Conservation (phyloP, 2,113 vertebrate species). For the Albula goreensis region DNA sequence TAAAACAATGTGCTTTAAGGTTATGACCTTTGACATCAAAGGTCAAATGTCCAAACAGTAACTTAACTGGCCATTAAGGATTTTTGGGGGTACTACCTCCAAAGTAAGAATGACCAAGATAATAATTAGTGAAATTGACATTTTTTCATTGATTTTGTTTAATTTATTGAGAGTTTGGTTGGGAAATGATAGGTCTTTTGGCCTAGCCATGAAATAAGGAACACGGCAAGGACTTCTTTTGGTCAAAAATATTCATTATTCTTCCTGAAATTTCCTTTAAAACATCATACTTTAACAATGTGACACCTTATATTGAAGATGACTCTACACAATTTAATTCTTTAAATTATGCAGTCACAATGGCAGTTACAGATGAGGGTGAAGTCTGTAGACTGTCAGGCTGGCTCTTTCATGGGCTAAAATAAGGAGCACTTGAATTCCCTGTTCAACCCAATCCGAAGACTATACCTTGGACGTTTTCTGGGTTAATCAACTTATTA, state of each 20-base stretch:
- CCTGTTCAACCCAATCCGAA: background rate
- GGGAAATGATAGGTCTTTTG: background rate
- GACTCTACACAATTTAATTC: too few species aligned
- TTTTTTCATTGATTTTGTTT: background rate
- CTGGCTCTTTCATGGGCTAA: background rate
- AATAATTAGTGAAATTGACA: background rate
- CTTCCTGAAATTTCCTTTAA: too few species aligned
- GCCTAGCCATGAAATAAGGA: background rate
- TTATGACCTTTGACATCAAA: background rate
- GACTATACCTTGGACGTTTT: too few species aligned
- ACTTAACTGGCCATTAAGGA: too few species aligned
- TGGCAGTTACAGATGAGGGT: too few species aligned
- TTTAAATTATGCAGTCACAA: too few species aligned
- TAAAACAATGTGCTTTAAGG: background rate
- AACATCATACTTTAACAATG: too few species aligned
- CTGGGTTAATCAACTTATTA: too few species aligned
- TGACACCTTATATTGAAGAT: too few species aligned
- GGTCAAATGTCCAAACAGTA: too few species aligned
- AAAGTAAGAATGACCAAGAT: background rate
- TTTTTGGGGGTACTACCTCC: too few species aligned
- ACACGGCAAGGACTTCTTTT: background rate
- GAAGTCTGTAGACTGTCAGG: too few species aligned
- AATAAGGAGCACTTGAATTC: background rate
- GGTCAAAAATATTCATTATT: background rate
- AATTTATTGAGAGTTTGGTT: background rate